phyloP scores from a whole-genome alignment of 2,113 vertebrate genomes.

The Mormyrus iriodes region DNA sequence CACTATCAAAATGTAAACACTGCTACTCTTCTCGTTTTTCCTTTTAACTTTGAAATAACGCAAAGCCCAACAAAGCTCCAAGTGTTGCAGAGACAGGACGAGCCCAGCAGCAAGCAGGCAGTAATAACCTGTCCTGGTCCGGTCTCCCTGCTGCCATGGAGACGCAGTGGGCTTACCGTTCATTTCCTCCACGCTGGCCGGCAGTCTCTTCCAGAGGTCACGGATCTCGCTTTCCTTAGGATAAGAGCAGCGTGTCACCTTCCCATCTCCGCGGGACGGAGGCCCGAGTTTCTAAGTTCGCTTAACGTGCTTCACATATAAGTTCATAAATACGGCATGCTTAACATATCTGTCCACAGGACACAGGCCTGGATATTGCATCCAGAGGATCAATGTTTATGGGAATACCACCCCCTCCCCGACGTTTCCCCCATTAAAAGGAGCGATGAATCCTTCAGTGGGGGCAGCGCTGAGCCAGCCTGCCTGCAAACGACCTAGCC shows the following conservation, averaged over 20 bases:
- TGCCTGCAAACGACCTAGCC: background rate
- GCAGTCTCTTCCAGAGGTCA: conserved; percentile 7
- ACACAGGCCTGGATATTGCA: conserved; percentile 76
- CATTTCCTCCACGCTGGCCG: background rate
- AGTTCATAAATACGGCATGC: conserved; percentile 61
- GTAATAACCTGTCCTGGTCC: background rate
- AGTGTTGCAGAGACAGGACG: background rate
- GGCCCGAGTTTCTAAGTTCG: background rate
- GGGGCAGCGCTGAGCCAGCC: background rate
- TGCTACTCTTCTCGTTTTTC: background rate
- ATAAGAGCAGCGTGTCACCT: background rate
- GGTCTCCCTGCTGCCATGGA: background rate
- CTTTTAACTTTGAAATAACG: background rate
- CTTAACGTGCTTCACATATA: conserved; percentile 32
- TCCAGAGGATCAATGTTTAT: conserved; percentile 67
- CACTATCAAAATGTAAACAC: background rate
- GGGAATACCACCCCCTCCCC: conserved; percentile 55
- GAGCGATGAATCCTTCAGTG: conserved; percentile 33
- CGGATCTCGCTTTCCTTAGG: background rate
- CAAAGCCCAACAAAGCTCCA: background rate
- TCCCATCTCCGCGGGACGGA: background rate
- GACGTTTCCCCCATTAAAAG: conserved; percentile 49
- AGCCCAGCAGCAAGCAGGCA: background rate
- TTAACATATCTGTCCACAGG: conserved; percentile 80
- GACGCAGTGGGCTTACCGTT: background rate